phyloP scores from a whole-genome alignment of 2,797 vertebrate genomes.

The Hapalemur alaotrensis region DNA sequence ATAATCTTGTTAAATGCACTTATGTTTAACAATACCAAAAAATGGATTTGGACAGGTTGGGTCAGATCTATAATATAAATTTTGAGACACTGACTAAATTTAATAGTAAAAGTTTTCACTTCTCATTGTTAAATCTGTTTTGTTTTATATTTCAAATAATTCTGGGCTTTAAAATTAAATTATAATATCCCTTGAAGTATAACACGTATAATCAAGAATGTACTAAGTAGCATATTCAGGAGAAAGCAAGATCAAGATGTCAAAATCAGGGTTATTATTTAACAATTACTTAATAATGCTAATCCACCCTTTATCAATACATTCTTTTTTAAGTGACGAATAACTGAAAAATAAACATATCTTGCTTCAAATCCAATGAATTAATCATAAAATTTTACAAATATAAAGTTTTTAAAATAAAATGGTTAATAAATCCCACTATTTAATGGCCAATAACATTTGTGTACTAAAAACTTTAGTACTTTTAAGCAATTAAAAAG shows the following conservation, averaged over 20 bases:
- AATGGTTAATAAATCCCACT: slow-evolving; percentile 35
- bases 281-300: slow-evolving; percentile 37
- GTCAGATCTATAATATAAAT: not conserved
- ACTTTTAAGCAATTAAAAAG: slow-evolving; percentile 29
- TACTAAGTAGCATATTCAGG: not conserved
- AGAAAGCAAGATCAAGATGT: slow-evolving; percentile 37
- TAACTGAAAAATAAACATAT: slow-evolving; percentile 27
- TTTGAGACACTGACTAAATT: not conserved
- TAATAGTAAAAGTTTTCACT: not conserved
- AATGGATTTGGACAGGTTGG: not conserved
- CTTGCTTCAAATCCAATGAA: not conserved
- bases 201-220: slow-evolving; percentile 22
- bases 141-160: slow-evolving; percentile 42
- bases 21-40: not conserved
- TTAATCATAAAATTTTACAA: slow-evolving; percentile 35
- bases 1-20: not conserved
- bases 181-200: not conserved
- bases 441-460: slow-evolving; percentile 18
- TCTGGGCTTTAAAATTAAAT: slow-evolving; percentile 13
- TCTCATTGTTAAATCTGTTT: not conserved
- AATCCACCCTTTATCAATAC: not conserved
- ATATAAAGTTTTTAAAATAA: slow-evolving; percentile 46
- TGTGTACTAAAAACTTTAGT: slow-evolving; percentile 13
- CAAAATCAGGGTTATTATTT: slow-evolving; percentile 29
- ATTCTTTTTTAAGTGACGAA: slow-evolving; percentile 37